A percentile compares a stretch with the other conserved stretches of the same genome.
Conservation (phyloP, 2,888 invertebrate genomes). For the Incurvaria masculella region DNA sequence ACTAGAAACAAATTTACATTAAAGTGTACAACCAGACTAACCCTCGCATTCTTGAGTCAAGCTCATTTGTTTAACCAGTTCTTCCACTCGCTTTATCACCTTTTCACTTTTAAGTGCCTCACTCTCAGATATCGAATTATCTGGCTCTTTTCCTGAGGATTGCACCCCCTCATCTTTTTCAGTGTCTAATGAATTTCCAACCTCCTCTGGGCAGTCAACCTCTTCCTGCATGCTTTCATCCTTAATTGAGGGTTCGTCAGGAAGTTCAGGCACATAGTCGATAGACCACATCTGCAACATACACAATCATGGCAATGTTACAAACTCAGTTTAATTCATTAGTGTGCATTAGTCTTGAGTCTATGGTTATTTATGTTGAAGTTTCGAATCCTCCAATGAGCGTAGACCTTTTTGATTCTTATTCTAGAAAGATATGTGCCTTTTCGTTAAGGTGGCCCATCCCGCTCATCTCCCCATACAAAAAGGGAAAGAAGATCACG, state of each 20-base stretch:
- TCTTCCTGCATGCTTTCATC: slow-evolving; percentile 36
- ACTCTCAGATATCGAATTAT: slow-evolving; percentile 23
- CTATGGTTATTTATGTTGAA: too few species aligned
- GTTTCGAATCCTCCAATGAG: too few species aligned
- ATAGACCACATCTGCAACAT: slow-evolving; percentile 89
- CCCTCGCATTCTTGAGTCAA: slow-evolving; percentile 65
- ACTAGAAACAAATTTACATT: background rate
- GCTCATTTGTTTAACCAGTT: slow-evolving; percentile 78
- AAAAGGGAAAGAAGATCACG: too few species aligned
- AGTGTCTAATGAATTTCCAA: slow-evolving; percentile 15
- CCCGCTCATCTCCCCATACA: too few species aligned
- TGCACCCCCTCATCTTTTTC: slow-evolving; percentile 22
- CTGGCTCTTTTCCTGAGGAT: too few species aligned
- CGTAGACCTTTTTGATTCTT: too few species aligned
- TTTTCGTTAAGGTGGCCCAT: too few species aligned
- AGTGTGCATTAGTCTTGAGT: too few species aligned
- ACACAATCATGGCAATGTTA: too few species aligned
- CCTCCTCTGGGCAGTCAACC: slow-evolving; percentile 11
- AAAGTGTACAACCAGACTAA: slow-evolving; percentile 20
- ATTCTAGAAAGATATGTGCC: background rate
- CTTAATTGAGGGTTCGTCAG: slow-evolving; percentile 30
- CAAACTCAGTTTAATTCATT: too few species aligned
- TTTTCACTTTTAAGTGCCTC: slow-evolving; percentile 35
- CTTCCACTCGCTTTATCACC: slow-evolving; percentile 59
- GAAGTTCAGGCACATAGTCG: slow-evolving; percentile 68